Conservation (phyloP, 2,888 invertebrate genomes). For the Penaeus monodon region DNA sequence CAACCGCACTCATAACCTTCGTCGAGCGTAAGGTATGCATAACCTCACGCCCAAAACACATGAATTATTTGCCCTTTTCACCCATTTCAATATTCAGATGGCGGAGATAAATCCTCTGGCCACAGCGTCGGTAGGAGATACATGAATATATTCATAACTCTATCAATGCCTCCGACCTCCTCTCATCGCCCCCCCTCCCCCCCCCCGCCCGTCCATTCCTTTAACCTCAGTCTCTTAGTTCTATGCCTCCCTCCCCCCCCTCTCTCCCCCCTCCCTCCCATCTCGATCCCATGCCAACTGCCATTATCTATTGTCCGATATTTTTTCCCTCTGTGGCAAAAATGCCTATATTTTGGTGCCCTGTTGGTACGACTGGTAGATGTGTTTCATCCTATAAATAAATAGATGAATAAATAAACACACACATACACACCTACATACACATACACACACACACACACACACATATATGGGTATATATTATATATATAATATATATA, state of each 20-base stretch:
- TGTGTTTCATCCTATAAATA: background rate
- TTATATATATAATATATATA: background rate
- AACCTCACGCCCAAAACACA: too few relatives aligned
- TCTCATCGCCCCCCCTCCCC: too few relatives aligned
- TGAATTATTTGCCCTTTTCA: too few relatives aligned
- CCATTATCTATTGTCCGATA: background rate
- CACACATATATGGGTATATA: background rate
- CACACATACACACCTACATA: background rate
- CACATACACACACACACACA: slow-evolving; percentile 9
- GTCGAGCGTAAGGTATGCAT: too few relatives aligned
- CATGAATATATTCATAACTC: too few relatives aligned
- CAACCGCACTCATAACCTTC: too few relatives aligned
- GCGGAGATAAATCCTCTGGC: too few relatives aligned
- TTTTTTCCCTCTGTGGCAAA: background rate
- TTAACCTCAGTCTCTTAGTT: too few relatives aligned
- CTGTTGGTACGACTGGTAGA: background rate
- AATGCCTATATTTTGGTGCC: background rate
- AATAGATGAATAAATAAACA: background rate
- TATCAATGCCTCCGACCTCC: too few relatives aligned
- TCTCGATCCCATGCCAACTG: background rate
- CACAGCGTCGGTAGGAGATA: too few relatives aligned
- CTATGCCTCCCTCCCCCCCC: background rate
- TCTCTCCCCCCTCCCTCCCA: background rate
- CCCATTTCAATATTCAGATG: too few relatives aligned
- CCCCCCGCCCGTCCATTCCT: too few relatives aligned